Evolutionary conservation across 1,140 invertebrate genomes (phyloP).

Genomic region (Gonatopus flavifemur): DNA sequence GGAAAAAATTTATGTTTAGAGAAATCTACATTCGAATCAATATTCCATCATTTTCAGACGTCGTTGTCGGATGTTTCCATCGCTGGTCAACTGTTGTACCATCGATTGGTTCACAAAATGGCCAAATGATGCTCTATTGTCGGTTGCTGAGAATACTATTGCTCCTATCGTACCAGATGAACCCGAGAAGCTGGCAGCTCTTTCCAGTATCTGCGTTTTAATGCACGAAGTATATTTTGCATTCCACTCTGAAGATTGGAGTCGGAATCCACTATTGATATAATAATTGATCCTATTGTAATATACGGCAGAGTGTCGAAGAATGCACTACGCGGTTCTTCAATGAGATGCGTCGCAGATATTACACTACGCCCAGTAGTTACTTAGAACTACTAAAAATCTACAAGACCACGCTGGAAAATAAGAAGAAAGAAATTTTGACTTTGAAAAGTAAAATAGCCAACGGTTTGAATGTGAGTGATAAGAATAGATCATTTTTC

Average conservation of each 20-base stretch:
- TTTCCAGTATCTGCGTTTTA: conserved; percentile 72
- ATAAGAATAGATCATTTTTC: no score
- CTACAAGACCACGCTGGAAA: conserved; percentile 68
- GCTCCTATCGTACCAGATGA: conserved; percentile 53
- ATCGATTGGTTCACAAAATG: conserved; percentile 93
- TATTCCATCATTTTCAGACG: conserved; percentile 60
- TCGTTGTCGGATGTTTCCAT: conserved; percentile 84
- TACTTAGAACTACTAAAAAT: conserved; percentile 85
- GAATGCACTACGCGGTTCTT: conserved; percentile 74
- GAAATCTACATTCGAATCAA: not conserved
- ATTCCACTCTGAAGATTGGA: not conserved
- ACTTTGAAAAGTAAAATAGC: conserved; percentile 70
- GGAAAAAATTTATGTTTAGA: not conserved
- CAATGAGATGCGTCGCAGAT: conserved; percentile 79
- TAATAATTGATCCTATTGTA: conserved; percentile 37
- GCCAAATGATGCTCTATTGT: conserved; percentile 84
- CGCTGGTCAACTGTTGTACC: conserved; percentile 89
- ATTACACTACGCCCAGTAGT: conserved; percentile 88
- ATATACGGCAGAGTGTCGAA: conserved; percentile 78
- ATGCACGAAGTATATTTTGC: conserved; percentile 68
- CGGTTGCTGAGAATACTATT: conserved; percentile 70
- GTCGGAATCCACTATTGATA: no score
- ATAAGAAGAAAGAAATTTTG: conserved; percentile 69
- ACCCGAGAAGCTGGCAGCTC: conserved; percentile 54
- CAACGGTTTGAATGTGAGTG: conserved; percentile 70